Conservation (phyloP, 1,140 invertebrate genomes). For the Bombus confusus region DNA sequence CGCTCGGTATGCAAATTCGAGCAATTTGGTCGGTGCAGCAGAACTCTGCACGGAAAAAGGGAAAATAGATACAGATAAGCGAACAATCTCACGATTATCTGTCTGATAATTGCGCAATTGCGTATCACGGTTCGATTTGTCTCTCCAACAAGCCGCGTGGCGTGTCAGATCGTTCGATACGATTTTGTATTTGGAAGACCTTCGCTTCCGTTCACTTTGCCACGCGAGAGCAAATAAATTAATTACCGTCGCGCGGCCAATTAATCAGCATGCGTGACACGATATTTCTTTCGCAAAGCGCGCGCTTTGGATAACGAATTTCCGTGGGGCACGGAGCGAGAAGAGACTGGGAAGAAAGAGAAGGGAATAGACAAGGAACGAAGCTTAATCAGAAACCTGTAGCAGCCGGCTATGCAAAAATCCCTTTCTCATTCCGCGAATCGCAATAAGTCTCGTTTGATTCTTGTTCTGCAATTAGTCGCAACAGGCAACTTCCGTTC, state of each 20-base stretch:
- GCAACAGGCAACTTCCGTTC: constrained; percentile 39
- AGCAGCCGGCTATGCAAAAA: constrained; percentile 12
- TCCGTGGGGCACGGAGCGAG: background rate
- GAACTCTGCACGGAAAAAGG: background rate
- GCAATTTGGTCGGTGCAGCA: background rate
- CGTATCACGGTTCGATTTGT: background rate
- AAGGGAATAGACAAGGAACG: background rate
- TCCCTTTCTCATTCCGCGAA: constrained; percentile 14
- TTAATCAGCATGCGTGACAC: constrained; percentile 10
- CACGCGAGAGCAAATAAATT: background rate
- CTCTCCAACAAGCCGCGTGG: background rate
- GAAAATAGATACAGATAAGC: background rate
- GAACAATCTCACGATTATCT: background rate
- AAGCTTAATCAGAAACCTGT: constrained; percentile 22
- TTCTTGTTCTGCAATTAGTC: constrained; percentile 42
- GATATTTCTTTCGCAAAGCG: background rate
- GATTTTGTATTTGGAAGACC: background rate
- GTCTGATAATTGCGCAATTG: background rate
- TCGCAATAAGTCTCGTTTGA: constrained; percentile 31
- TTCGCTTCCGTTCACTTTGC: background rate
- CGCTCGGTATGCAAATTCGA: background rate
- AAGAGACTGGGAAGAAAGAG: background rate
- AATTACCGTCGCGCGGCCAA: constrained; percentile 3
- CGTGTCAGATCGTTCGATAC: background rate
- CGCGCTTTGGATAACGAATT: constrained; percentile 25